These are phyloP conservation scores for Eupithecia subumbrata DNA, from an alignment of 2,888 invertebrate genomes.

Conservation along the genomic window DNA sequence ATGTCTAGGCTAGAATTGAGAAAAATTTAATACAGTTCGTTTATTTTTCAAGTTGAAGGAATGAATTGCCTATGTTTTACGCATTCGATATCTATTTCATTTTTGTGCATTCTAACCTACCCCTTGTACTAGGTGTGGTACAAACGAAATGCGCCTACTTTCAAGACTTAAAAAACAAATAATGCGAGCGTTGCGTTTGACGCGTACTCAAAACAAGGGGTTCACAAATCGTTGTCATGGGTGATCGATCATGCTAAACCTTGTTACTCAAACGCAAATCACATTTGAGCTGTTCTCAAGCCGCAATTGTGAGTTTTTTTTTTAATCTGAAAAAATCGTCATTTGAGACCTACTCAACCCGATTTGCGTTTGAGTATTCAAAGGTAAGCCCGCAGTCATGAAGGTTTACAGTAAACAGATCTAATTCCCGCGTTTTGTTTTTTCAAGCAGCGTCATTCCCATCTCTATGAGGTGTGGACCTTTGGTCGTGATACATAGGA, in stretches of 20 bases:
- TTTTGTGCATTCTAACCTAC: too few relatives aligned
- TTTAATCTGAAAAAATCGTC: neutral
- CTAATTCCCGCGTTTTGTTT: neutral
- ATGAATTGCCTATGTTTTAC: too few relatives aligned
- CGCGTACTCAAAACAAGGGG: neutral
- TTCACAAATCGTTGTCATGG: neutral
- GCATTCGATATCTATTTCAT: too few relatives aligned
- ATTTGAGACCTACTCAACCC: neutral
- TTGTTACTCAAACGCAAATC: neutral
- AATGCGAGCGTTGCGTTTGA: neutral
- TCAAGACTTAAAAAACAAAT: neutral
- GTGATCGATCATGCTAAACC: neutral
- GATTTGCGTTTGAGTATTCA: neutral
- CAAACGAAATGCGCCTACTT: too few relatives aligned
- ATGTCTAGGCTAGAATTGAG: too few relatives aligned
- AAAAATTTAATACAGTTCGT: too few relatives aligned
- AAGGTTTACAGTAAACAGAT: neutral
- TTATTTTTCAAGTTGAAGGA: too few relatives aligned
- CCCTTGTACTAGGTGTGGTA: too few relatives aligned
- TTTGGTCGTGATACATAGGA: conserved; percentile 51
- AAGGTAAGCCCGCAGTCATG: neutral
- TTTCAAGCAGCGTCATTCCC: conserved; percentile 2
- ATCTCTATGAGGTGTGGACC: conserved; percentile 46
- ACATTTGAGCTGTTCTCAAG: neutral
- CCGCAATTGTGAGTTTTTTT: too few relatives aligned